phyloP scores from a whole-genome alignment of 2,797 vertebrate genomes.

The Anisognathus igniventris region DNA sequence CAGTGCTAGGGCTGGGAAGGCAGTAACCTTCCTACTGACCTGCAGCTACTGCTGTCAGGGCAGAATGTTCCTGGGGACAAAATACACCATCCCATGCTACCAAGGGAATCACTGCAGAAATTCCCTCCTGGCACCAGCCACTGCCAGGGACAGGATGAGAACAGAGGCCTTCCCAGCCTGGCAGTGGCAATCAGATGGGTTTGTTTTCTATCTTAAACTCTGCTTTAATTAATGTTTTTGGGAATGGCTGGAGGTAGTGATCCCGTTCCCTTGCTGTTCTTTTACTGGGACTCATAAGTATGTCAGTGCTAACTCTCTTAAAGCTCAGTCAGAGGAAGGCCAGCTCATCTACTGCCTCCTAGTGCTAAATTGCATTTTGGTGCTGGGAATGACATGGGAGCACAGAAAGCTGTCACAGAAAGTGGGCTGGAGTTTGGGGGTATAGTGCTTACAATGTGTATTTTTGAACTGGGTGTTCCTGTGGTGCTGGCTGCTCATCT shows the following conservation, averaged over 20 bases:
- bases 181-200: not conserved
- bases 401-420: not conserved
- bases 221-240: not conserved
- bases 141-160: not conserved
- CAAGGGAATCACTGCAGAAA: not conserved
- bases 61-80: not conserved
- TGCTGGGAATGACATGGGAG: not conserved
- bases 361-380: not conserved
- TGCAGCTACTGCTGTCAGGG: not conserved
- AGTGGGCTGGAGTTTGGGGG: not conserved
- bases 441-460: fast-evolving
- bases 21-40: constrained; percentile 29
- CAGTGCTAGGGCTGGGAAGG: constrained; percentile 7
- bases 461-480: not conserved
- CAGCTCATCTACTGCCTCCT: not conserved
- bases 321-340: not conserved
- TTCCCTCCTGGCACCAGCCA: not conserved
- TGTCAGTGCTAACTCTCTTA: not conserved
- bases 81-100: fast-evolving
- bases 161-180: not conserved
- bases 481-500: not conserved
- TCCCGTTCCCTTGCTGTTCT: not conserved
- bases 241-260: not conserved
- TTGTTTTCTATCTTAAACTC: not conserved
- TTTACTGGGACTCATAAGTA: not conserved